Conservation (phyloP, 2,888 invertebrate species). For the Amblyjoppa fuscipennis region DNA sequence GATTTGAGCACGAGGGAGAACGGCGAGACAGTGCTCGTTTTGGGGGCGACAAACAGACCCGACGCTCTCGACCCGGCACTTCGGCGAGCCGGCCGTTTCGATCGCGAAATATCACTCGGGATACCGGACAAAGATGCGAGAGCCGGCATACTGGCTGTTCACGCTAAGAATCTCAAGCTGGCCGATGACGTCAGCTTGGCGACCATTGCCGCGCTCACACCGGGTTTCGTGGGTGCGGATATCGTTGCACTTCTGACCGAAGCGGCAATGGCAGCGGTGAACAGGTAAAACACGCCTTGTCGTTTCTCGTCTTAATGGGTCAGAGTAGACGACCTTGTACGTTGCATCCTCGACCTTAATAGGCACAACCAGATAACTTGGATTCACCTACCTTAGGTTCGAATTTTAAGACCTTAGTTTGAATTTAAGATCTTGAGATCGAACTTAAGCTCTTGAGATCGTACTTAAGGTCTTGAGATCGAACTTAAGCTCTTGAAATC, state of each 20-base stretch:
- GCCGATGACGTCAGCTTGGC: slow-evolving; percentile 90
- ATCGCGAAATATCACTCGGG: slow-evolving; percentile 96
- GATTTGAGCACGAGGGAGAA: slow-evolving; percentile 86
- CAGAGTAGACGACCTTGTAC: too few relatives aligned
- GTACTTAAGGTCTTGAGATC: too few relatives aligned
- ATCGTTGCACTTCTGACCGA: slow-evolving; percentile 94
- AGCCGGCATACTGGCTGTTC: slow-evolving; percentile 90
- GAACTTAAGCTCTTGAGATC: too few relatives aligned
- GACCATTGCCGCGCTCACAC: slow-evolving; percentile 93
- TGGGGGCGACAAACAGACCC: slow-evolving; percentile 98
- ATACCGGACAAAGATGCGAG: slow-evolving; percentile 96
- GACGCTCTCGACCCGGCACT: slow-evolving; percentile 97
- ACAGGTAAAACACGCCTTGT: slow-evolving; percentile 86
- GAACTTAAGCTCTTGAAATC: too few relatives aligned
- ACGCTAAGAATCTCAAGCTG: slow-evolving; percentile 91
- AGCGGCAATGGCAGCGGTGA: slow-evolving; percentile 95
- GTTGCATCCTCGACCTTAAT: too few relatives aligned
- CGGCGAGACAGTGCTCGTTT: slow-evolving; percentile 91
- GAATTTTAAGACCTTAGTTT: too few relatives aligned
- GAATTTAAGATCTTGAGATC: too few relatives aligned
- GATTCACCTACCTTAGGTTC: too few relatives aligned
- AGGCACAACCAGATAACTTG: too few relatives aligned
- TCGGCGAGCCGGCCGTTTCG: slow-evolving; percentile 96
- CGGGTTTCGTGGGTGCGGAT: slow-evolving; percentile 99
- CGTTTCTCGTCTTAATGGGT: too few relatives aligned